Conservation (phyloP, 2,888 invertebrate species). For the Nematopogon swammerdamellus region DNA sequence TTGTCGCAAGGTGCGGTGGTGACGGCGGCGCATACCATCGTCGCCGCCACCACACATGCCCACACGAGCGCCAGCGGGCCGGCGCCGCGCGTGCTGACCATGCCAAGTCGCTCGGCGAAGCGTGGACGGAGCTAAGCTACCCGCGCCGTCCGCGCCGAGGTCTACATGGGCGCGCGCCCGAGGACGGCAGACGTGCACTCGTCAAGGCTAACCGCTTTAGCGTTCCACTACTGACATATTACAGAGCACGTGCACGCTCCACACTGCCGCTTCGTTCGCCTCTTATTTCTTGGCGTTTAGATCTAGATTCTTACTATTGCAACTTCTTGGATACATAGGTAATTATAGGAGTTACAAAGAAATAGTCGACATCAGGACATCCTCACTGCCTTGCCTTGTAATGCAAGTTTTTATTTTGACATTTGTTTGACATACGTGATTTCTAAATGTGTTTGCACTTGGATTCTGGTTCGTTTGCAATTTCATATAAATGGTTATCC, state of each 20-base stretch:
- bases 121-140: background rate
- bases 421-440: no score
- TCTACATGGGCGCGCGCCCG: background rate
- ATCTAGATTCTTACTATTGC: no score
- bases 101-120: background rate
- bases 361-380: no score
- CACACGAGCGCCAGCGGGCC: constrained; percentile 48
- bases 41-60: constrained; percentile 29
- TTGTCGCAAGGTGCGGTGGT: constrained; percentile 73
- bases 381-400: no score
- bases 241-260: background rate
- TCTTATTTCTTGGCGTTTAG: no score
- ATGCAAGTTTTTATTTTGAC: no score
- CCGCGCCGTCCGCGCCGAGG: background rate
- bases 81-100: constrained; percentile 26
- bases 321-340: no score
- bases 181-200: background rate
- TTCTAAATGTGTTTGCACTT: no score
- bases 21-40: constrained; percentile 42
- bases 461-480: no score
- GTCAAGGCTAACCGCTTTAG: constrained; percentile 54
- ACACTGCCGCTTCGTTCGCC: no score
- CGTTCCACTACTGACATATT: background rate
- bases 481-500: no score
- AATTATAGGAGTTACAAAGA: no score